Evolutionary conservation across 2,888 invertebrate genomes (phyloP).

Genomic region (Drosophila robusta): DNA sequence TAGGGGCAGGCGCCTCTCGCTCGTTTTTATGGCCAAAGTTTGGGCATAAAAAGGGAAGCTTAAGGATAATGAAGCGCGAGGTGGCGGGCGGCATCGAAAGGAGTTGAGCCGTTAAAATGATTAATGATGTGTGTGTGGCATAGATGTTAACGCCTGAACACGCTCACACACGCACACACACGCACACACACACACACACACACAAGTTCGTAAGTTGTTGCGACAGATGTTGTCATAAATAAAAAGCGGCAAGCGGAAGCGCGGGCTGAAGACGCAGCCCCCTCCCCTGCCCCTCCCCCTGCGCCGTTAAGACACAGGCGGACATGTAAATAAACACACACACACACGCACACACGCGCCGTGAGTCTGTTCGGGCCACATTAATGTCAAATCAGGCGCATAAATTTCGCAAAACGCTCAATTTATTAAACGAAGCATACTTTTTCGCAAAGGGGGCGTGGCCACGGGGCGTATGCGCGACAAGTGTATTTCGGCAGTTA

Average conservation of each 20-base stretch:
- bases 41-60: slow-evolving; percentile 52
- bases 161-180: slow-evolving; percentile 32
- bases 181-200: slow-evolving; percentile 11
- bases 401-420: slow-evolving; percentile 81
- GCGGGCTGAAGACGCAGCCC: slow-evolving; percentile 39
- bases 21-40: slow-evolving; percentile 50
- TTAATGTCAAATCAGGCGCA: slow-evolving; percentile 84
- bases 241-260: slow-evolving; percentile 63
- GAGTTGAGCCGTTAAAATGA: slow-evolving; percentile 80
- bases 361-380: slow-evolving; percentile 79
- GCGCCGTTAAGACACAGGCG: slow-evolving; percentile 21
- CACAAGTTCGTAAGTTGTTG: slow-evolving; percentile 49
- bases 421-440: slow-evolving; percentile 79
- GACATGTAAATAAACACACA: slow-evolving; percentile 73
- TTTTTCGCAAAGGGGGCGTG: slow-evolving; percentile 23
- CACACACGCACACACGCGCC: slow-evolving; percentile 17
- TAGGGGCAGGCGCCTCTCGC: neutral
- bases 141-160: slow-evolving; percentile 70
- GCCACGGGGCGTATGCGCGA: slow-evolving; percentile 53
- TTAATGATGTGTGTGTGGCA: slow-evolving; percentile 82
- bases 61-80: slow-evolving; percentile 41
- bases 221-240: slow-evolving; percentile 81
- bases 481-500: slow-evolving; percentile 72
- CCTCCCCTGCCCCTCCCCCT: no score
- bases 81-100: slow-evolving; percentile 38